Conservation (phyloP, 2,113 vertebrate genomes). For the Bos taurus region ARS-UCD2.0 NC_037333.1:95084001-95084500, state of each 20-base stretch:
- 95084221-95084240: not conserved
- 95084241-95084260: not conserved
- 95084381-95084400: not conserved
- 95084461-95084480: not conserved
- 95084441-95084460: not conserved
- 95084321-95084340: not conserved
- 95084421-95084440: not conserved
- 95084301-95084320: not conserved
- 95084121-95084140: not conserved
- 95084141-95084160: not conserved
- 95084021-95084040: not conserved
- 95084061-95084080: not conserved
- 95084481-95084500: not conserved
- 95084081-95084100: not conserved
- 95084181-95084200: not conserved
- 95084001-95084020: not conserved
- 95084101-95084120: not conserved
- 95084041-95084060: not conserved
- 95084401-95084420: not conserved
- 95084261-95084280: not conserved
- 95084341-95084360: not conserved
- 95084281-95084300: not conserved
- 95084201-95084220: not conserved
- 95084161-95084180: not conserved
- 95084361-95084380: not conserved